Evolutionary conservation across 37 sponge, comb jelly and placozoan genomes (phyloP).

Genomic region (Mnemiopsis leidyi): DNA sequence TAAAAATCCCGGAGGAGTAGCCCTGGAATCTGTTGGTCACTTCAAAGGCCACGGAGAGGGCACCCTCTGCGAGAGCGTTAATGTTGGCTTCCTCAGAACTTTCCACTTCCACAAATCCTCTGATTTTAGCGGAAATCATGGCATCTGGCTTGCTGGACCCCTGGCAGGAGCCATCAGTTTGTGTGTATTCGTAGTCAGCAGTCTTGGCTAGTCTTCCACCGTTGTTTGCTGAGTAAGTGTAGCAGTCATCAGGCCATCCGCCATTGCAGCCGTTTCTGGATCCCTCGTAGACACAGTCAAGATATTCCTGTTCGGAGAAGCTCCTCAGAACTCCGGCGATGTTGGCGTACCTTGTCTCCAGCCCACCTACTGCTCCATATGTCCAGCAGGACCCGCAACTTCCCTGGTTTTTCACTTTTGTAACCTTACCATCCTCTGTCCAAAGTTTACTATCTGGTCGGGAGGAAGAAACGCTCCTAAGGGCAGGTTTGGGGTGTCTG

Average conservation of each 20-base stretch:
- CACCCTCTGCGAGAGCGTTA: not conserved
- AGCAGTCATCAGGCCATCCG: slow-evolving; percentile 12
- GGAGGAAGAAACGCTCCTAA: not conserved
- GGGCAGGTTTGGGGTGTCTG: not conserved
- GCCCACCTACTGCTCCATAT: not conserved
- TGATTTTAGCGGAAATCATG: not conserved
- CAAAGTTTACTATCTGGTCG: not conserved
- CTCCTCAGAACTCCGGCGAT: not conserved
- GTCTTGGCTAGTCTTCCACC: not conserved
- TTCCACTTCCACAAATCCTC: not conserved
- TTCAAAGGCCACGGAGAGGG: slow-evolving; percentile 13
- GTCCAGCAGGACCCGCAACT: slow-evolving; percentile 20
- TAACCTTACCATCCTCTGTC: not conserved
- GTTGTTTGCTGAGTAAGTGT: not conserved
- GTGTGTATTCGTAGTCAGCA: not conserved
- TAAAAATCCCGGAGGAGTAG: not conserved
- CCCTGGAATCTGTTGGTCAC: not conserved
- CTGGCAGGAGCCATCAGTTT: not conserved
- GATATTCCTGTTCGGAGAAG: not conserved
- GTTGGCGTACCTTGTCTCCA: not conserved
- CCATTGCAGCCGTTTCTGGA: not conserved
- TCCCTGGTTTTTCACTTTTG: slow-evolving; percentile 5
- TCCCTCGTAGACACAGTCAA: slow-evolving; percentile 40
- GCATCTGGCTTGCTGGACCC: not conserved
- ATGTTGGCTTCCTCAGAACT: slow-evolving; percentile 2